Conservation (phyloP, 2,113 vertebrate species). For the Rhinogobius similis region DNA sequence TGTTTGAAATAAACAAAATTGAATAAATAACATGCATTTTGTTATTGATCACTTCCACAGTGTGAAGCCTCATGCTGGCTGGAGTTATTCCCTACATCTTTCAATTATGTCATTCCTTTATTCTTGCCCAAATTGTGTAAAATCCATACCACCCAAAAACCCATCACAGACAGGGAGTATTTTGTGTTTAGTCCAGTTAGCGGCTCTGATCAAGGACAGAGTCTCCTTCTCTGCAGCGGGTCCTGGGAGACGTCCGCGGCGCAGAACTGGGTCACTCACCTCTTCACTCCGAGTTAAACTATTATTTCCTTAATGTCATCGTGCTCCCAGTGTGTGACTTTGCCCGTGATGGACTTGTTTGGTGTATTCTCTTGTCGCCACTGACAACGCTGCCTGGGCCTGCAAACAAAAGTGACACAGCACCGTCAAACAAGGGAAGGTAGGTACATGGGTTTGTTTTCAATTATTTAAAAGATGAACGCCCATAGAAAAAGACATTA, state of each 20-base stretch:
- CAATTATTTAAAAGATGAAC: background rate
- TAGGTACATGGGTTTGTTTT: background rate
- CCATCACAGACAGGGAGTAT: constrained; percentile 25
- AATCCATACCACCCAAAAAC: background rate
- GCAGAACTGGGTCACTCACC: constrained; percentile 68
- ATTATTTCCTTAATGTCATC: constrained; percentile 56
- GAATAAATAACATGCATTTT: too few species aligned
- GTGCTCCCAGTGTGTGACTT: constrained; percentile 51
- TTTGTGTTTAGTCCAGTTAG: constrained; percentile 43
- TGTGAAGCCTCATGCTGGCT: background rate
- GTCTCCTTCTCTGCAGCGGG: constrained; percentile 62
- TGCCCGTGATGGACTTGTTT: constrained; percentile 54
- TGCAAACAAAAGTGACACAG: constrained; percentile 13
- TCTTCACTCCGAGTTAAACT: constrained; percentile 61
- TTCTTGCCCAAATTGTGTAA: background rate
- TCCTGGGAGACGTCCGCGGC: constrained; percentile 56
- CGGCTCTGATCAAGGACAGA: constrained; percentile 67
- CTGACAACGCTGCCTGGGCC: constrained; percentile 2
- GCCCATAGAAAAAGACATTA: too few species aligned
- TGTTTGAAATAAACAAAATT: too few species aligned
- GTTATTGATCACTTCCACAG: background rate
- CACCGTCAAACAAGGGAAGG: background rate
- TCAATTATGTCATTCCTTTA: background rate
- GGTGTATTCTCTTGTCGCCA: constrained; percentile 27
- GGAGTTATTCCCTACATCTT: background rate